Evolutionary conservation across 2,113 vertebrate species (phyloP).

Genomic region (Eurypyga helias): DNA sequence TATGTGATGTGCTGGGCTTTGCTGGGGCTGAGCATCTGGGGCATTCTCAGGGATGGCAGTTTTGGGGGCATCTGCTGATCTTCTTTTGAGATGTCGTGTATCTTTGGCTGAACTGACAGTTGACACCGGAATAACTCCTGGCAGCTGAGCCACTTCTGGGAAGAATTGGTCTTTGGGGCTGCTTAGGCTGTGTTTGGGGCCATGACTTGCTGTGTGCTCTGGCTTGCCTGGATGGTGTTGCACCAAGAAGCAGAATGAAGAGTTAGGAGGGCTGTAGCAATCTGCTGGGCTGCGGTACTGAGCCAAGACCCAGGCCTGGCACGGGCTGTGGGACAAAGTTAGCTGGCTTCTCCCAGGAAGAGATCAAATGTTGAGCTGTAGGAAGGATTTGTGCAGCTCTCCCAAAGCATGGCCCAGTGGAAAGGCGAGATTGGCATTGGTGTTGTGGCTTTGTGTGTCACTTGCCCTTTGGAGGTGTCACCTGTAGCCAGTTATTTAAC

Average conservation of each 20-base stretch:
- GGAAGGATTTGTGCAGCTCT: neutral
- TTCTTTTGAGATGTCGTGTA: neutral
- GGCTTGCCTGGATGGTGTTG: neutral
- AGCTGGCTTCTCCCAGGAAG: neutral
- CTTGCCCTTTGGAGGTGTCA: neutral
- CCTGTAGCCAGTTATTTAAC: neutral
- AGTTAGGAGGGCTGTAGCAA: neutral
- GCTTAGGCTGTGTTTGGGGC: neutral
- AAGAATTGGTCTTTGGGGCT: neutral
- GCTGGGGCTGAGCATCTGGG: neutral
- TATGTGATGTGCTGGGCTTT: neutral
- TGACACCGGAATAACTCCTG: neutral
- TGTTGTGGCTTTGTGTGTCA: neutral
- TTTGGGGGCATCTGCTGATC: neutral
- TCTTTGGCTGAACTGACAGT: neutral
- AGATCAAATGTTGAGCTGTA: neutral
- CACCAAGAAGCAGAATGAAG: neutral
- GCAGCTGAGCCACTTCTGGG: neutral
- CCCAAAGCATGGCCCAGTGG: fast-evolving
- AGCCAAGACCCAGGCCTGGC: neutral
- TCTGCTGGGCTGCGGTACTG: neutral
- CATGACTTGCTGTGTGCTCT: neutral
- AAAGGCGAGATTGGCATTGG: neutral
- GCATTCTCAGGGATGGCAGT: neutral
- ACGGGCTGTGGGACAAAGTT: neutral